Evolutionary conservation across 2,113 vertebrate species (phyloP).

Genomic region (Trichechus manatus): DNA sequence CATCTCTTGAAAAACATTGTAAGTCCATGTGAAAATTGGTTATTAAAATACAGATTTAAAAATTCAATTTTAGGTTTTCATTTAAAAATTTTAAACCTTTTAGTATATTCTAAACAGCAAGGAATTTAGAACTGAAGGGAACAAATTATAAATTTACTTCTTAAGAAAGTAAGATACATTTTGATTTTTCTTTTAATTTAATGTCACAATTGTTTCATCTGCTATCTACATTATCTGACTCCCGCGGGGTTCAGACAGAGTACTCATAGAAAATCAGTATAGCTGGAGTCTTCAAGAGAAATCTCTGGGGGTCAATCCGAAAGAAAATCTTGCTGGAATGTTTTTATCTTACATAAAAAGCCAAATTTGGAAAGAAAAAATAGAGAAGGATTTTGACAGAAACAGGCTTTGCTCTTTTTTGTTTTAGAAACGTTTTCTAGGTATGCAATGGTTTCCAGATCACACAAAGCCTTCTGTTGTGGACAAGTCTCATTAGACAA

Average conservation of each 20-base stretch:
- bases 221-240: neutral
- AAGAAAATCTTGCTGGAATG: neutral
- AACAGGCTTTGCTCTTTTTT: neutral
- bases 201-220: neutral
- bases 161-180: neutral
- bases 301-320: neutral
- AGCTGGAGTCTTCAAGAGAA: neutral
- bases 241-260: neutral
- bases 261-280: neutral
- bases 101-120: neutral
- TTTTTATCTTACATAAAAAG: constrained; percentile 21
- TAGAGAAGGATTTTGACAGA: neutral
- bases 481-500: neutral
- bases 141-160: neutral
- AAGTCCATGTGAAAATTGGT: neutral
- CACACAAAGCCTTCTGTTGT: neutral
- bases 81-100: neutral
- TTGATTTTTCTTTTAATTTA: neutral
- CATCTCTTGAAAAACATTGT: neutral
- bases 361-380: neutral
- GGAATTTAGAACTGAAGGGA: neutral
- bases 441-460: neutral
- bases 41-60: neutral
- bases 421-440: neutral
- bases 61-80: neutral